Percentiles rank a stretch among this genome's conserved stretches.
phyloP scores from a whole-genome alignment of 2,113 vertebrate species.

The Tautogolabrus adspersus region DNA sequence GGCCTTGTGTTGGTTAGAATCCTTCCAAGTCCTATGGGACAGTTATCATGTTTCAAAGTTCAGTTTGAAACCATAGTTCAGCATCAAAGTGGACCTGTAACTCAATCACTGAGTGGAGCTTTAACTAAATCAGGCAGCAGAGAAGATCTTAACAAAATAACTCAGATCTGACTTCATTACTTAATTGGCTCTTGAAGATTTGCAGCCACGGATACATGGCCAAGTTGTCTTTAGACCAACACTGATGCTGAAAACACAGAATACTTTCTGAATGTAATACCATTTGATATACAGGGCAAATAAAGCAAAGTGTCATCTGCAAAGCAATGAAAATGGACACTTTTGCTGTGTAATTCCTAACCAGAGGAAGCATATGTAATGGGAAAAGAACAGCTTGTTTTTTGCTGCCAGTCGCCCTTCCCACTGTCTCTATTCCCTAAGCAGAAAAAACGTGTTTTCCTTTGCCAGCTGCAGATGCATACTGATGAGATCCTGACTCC shows the following conservation, averaged over 20 bases:
- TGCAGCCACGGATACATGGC: neutral
- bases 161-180: too few relatives aligned
- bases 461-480: slow-evolving; percentile 36
- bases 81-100: neutral
- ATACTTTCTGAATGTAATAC: neutral
- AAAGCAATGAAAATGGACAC: neutral
- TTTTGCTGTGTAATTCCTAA: neutral
- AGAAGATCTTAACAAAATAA: neutral
- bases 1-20: neutral
- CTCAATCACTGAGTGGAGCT: neutral
- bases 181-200: neutral
- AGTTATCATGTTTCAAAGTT: neutral
- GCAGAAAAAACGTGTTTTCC: neutral
- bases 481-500: slow-evolving; percentile 26
- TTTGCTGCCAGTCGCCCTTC: slow-evolving; percentile 2
- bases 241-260: neutral
- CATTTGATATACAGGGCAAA: neutral
- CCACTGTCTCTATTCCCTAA: neutral
- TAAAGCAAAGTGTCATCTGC: slow-evolving; percentile 5
- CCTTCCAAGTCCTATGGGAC: neutral
- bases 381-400: slow-evolving; percentile 15
- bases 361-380: neutral
- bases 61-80: neutral
- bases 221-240: neutral
- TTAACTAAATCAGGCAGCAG: neutral